Base-by-base conservation (phyloP, 2,888 invertebrate genomes). In the Leucoptera coffeella region DNA sequence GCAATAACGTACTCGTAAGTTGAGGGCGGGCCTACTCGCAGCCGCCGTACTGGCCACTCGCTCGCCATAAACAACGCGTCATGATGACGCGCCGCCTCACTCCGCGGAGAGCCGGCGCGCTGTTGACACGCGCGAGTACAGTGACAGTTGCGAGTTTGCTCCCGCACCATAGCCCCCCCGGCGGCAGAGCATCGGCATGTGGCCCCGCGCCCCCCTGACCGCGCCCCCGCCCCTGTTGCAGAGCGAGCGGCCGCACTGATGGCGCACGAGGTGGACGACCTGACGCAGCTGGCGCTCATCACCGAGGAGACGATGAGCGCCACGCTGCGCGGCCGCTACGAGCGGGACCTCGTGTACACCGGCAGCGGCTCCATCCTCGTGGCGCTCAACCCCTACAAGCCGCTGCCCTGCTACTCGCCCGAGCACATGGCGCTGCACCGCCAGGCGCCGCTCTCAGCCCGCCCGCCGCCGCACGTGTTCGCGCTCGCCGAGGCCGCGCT, bases 381-480 rank as follows among this genome's bases (percentile, higher is more conserved):
- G 42, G 91, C 92, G 42, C 91, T 93, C 40, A 93, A 93, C 72
- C 93, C 93, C 3, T 93, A 93, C 74, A 92, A 92, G 72, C 85
- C 86, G 50, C 75, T 93, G 45, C 85, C 86, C 62, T 86, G 85
- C 53, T 93, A 91, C 61, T 84, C 84, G 15, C 69, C 92, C 91
- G 83, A 85, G 38, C 79, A 83, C 50, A 88, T 92, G 49, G 77
- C 78, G 46, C 78, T 80, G 47, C 92, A 91, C 58, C 82, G 87
- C 42, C 85, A 84, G 23, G 80, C 81, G 50, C 88, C 91, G 47
- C 76, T 91, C 54, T 17, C 17, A 17, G 87, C 88, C 13, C 72
- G 77, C 19, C 61, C 86, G 44, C 84, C 88, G 39, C 92, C 92
- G 1, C 92, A 92, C 58, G 89, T 92, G 22, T 92, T 91, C 62